Evolutionary conservation across 2,797 vertebrate genomes (phyloP), one percentile per base, ranked within the genome.

Genomic region (Chaunax sp.): DNA sequence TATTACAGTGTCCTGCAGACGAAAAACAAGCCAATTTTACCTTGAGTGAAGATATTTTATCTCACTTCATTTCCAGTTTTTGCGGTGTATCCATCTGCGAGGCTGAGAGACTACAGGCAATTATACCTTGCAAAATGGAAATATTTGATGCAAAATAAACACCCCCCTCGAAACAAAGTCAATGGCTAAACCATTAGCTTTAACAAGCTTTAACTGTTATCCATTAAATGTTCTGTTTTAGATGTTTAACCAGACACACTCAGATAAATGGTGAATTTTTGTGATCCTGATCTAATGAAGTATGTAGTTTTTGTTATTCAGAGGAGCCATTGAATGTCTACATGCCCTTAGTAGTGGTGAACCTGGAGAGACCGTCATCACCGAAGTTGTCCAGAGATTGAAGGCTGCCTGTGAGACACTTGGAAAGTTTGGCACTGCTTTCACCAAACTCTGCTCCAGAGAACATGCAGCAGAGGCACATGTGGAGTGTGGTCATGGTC

Each of bases 271-370:
- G 5, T 41, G 15, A 41, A 47, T 38, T 3, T 22, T 12, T n/a
- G n/a, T n/a, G n/a, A n/a, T n/a, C n/a, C n/a, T n/a, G n/a, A n/a
- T n/a, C n/a, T n/a, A n/a, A 19, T 54, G 38, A 14, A 8, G 2
- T 19, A 16, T 38, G 18, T 40, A 71, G 2, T 65, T 62, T 38
- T 38, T 82, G 43, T 77, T 55, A 76, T 84, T 18, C 75, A 96
- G 96, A 86, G 93, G 91, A 76, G 88, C 88, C 1, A 67, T 88
- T 66, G 91, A 96, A 78, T 85, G 84, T 57, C 22, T 93, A 25
- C 41, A 5, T 50, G 68, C 72, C 5, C 15, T 77, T 0, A 67
- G 54, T 60, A 55, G 19, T 11, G 12, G 2, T 5, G 38, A 53
- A 0, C 38, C 72, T 30, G 30, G 45, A 51, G 65, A 56, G 20